Percentiles rank a stretch among this genome's conserved stretches.
phyloP scores from a whole-genome alignment of 2,888 invertebrate species.

The Tuberolachnus salignus region DNA sequence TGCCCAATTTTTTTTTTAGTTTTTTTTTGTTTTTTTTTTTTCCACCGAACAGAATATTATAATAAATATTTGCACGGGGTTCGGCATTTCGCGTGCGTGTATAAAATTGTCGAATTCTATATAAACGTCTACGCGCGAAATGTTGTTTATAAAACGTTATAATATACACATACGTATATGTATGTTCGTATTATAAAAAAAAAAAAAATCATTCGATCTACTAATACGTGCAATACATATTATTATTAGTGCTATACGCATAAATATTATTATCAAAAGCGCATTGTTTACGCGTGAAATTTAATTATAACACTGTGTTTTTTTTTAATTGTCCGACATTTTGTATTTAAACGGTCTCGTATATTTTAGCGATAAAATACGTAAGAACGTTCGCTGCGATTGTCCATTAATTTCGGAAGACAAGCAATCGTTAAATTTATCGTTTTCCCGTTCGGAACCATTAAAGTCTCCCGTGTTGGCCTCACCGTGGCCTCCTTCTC shows the following conservation, averaged over 20 bases:
- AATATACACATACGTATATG: no score
- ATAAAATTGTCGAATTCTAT: no score
- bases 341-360: conserved; percentile 17
- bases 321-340: conserved; percentile 31
- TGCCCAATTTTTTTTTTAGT: no score
- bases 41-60: no score
- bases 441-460: conserved; percentile 31
- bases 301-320: conserved; percentile 1
- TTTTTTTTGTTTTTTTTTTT: no score
- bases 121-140: no score
- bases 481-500: not conserved
- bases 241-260: not conserved
- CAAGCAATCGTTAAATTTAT: conserved; percentile 47
- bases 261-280: not conserved
- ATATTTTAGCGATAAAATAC: conserved; percentile 27
- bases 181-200: no score
- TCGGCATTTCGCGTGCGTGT: not conserved
- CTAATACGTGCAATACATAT: no score
- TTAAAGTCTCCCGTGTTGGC: conserved; percentile 10
- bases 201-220: no score
- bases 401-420: conserved; percentile 36
- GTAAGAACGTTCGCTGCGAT: conserved; percentile 12
- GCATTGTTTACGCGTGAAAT: not conserved
- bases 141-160: no score
- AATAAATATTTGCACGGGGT: not conserved